Evolutionary conservation across 2,797 vertebrate species (phyloP), one percentile per base, ranked within the genome.

Genomic region (Enteromius treurensis): DNA sequence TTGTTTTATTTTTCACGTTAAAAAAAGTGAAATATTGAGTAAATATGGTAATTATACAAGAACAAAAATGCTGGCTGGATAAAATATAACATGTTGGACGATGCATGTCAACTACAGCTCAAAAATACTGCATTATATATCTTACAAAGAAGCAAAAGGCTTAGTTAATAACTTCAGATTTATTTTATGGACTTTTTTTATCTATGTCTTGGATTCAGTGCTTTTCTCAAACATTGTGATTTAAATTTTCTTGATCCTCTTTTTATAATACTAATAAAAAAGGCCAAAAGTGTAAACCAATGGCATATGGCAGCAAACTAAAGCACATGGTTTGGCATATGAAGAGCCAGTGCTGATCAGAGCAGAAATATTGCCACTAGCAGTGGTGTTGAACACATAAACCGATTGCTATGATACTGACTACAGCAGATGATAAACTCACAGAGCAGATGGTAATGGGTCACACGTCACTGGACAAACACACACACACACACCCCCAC

Each of bases 401-500:
- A 80, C 67, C 15, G 15, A 69, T 14, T 3, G 17, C 51, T 80
- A 34, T 62, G 69, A 37, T 51, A 75, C 58, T 64, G 80, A 75
- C 58, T 62, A 19, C 69, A 51, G 37, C 83, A 85, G 73, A 85
- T 81, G 84, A 80, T 80, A 73, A 75, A 49, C 37, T 80, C 53
- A 68, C 40, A 1, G 60, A 79, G 70, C 83, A 85, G 84, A 85
- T 85, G 84, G 79, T 65, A 77, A 17, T 32, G 19, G 32, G 79
- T 81, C 80, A 79, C 84, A 82, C 80, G 47, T 78, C 74, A 64
- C 55, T 82, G 79, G 77, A 81, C 84, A 85, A 62, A 19, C 67
- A 40, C 53, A 77, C 64, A 58, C 42, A 69, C 65, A 65, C 42
- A 77, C 65, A 65, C 42, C n/a, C n/a, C n/a, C 64, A 58, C 42